These are phyloP conservation scores for Synergus itoensis DNA, from an alignment of 2,888 invertebrate genomes.

Conservation along the genomic window DNA sequence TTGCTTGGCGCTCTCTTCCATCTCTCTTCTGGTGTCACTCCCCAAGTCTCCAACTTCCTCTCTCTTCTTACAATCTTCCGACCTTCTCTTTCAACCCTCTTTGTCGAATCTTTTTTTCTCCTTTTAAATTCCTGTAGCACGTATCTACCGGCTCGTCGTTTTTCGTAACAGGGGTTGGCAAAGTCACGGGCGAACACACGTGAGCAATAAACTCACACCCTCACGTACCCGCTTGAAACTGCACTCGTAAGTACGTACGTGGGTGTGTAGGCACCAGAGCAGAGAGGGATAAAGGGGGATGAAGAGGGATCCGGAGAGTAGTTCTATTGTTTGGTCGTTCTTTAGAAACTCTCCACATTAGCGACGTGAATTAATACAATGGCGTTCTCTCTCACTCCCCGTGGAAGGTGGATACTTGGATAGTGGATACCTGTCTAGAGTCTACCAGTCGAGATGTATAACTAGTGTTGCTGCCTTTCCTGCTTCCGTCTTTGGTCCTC, in stretches of 20 bases:
- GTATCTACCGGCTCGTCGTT: conserved; percentile 34
- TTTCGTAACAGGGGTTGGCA: conserved; percentile 27
- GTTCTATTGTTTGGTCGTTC: conserved; percentile 65
- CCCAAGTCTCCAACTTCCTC: neutral
- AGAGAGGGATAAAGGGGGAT: neutral
- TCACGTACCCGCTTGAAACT: conserved; percentile 41
- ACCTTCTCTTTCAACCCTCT: conserved; percentile 14
- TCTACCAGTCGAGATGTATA: conserved; percentile 27
- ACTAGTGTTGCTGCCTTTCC: neutral
- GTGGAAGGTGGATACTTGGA: conserved; percentile 10
- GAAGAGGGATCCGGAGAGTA: conserved; percentile 50
- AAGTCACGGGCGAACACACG: conserved; percentile 17
- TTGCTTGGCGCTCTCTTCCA: neutral
- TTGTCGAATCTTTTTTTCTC: conserved; percentile 18
- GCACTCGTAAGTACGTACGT: conserved; percentile 34
- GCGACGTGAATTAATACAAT: conserved; percentile 66
- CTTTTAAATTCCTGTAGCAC: conserved; percentile 42
- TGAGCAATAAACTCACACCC: conserved; percentile 4
- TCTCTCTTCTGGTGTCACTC: neutral
- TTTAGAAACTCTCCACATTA: conserved; percentile 66
- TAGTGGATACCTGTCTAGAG: conserved; percentile 1
- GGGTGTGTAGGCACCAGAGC: conserved; percentile 17
- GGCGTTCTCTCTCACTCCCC: conserved; percentile 46
- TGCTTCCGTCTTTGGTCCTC: conserved; percentile 9
- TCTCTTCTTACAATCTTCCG: conserved; percentile 15